Evolutionary conservation across 2,113 vertebrate species (phyloP), one percentile per base, ranked within the genome.

Genomic region (Diphyllodes magnificus): DNA sequence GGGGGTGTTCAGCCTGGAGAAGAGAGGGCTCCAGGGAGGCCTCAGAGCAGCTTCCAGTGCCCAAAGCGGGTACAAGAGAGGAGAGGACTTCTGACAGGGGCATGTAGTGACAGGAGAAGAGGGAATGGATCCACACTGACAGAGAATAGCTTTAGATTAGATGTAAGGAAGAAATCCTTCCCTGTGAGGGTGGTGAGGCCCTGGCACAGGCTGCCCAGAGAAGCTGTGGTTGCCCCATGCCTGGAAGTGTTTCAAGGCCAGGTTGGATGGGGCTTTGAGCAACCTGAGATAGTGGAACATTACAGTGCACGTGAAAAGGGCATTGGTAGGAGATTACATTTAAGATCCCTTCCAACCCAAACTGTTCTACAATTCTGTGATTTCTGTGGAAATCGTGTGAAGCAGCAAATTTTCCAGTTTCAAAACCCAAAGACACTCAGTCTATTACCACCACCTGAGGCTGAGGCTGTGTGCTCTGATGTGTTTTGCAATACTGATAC

Each of bases 251-350:
- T 14, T 2, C 23, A 20, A n/a, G 10, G 23, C 37, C 22, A 28
- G 33, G 27, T 1, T 44, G 68, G 51, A 30, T 5, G 6, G 23
- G 19, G 7, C 19, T 66, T 6, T 1, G 19, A 59, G 33, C 27
- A 59, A 2, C 2, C 18, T 51, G 60, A 6, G 2, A 3, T 1
- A 21, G 16, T 17, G 16, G 23, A 39, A 53, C 13, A 2, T 37
- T 15, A 4, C 2, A 0, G 7, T 68, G 69, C 16, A 28, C 16
- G 6, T 9, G 13, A 33, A 51, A 60, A 39, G 4, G 24, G 10
- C 5, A 13, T 25, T 60, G n/a, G 16, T 60, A 75, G 11, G 11
- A 75, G 17, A 31, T 40, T 2, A 47, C 40, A 3, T 53, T 31
- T n/a, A 25, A 25, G 14, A 11, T 22, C 39, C 5, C 16, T 60